These are phyloP conservation scores for Melinopterus prodromus DNA, from an alignment of 2,888 invertebrate genomes.

Conservation along the genomic window DNA sequence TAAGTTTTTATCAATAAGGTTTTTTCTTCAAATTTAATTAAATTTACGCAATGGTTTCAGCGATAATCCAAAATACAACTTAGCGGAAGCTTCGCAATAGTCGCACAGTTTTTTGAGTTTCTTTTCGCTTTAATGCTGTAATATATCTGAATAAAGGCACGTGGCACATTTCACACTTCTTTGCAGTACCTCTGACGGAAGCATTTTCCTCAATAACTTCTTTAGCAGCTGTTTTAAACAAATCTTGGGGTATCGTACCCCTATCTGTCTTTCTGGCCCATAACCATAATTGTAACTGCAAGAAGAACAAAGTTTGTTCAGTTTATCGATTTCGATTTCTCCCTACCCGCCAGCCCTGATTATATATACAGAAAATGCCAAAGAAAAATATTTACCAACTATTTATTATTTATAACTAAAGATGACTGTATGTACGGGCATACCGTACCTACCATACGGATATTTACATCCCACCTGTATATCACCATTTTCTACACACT, in stretches of 20 bases:
- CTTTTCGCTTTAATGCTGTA: not conserved
- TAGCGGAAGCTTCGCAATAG: constrained; percentile 15
- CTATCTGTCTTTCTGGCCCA: constrained; percentile 6
- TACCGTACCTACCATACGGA: no score
- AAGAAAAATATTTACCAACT: no score
- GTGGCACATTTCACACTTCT: constrained; percentile 21
- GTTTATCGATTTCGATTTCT: constrained; percentile 13
- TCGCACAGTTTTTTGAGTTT: not conserved
- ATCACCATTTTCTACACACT: no score
- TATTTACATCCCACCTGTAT: no score
- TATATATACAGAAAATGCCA: no score
- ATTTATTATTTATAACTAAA: no score
- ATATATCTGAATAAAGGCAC: constrained; percentile 6
- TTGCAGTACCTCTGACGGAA: constrained; percentile 15
- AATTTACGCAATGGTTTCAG: constrained; percentile 7
- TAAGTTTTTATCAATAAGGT: no score
- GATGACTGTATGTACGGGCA: no score
- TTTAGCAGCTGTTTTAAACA: constrained; percentile 18
- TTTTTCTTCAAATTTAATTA: no score
- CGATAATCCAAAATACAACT: constrained; percentile 14
- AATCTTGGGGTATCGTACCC: constrained; percentile 18
- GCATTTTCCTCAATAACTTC: constrained; percentile 23
- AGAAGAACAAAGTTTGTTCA: constrained; percentile 15
- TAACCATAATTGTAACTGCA: not conserved
- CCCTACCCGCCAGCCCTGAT: no score